Base-by-base conservation (phyloP, 2,113 vertebrate genomes). In the Tachysurus vachellii region DNA sequence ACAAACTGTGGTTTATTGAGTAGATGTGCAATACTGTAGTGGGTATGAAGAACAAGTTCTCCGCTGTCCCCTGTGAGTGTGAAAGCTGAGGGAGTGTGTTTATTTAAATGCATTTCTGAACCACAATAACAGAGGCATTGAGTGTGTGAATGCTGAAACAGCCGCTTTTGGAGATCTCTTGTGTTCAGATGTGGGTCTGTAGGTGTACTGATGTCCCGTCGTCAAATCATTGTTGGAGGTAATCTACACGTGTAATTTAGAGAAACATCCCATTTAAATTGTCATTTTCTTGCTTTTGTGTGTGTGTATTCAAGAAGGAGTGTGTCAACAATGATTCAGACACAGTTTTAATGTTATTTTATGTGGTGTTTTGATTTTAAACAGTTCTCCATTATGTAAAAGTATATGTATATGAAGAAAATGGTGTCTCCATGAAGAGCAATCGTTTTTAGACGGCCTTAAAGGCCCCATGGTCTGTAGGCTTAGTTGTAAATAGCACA, bases 1-100 rank as follows among this genome's bases (percentile, higher is more conserved):
- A 88, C 85, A 86, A 91, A 89, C 80, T 93, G 91, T 90, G 86
- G 88, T 95, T 93, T 86, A 90, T 94, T 94, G 92, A 92, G 92
- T 94, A 92, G 94, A 94, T 95, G 95, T 95, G 94, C 94, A 95
- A 95, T 95, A 95, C 92, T 88, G 62, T 95, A 91, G 93, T 86
- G 88, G 86, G 88, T 84, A 50, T 31, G 19, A 57, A 85, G 88
- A 85, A 82, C 85, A 77, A 80, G 85, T 75, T 82, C 42, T 85
- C 61, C 64, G 36, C 57, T 21, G 83, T 88, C 83, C 73, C 44
- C 42, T 53, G 68, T 59, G 53, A 17, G 79, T 26, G 36, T 11
- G 47, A 70, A 66, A 61, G 84, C 59, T 61, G 68, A 61, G 75
- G n/a, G 84, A 31, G 56, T 53, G 56, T 57, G 59, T 85, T 75